phyloP scores from a whole-genome alignment of 2,888 invertebrate genomes.

The Ypsolopha scabrella region DNA sequence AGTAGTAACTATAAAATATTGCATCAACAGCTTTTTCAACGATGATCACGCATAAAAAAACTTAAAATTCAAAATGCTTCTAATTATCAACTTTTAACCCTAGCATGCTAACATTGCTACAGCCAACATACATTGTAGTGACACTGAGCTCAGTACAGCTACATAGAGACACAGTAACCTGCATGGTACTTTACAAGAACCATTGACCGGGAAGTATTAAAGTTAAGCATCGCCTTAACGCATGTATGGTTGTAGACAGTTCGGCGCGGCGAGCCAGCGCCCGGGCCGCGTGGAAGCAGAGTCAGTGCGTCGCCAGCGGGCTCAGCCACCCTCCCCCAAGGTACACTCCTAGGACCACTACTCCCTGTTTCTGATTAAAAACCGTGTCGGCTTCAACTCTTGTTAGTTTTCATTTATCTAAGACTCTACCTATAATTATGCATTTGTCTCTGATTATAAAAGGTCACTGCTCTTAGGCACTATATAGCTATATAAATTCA shows the following conservation, averaged over 20 bases:
- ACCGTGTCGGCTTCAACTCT: too few species aligned
- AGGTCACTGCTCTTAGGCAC: background rate
- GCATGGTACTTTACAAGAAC: too few species aligned
- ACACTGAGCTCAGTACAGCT: too few species aligned
- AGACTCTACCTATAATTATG: background rate
- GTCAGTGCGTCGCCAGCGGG: constrained; percentile 85
- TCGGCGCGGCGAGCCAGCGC: constrained; percentile 87
- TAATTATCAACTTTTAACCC: too few species aligned
- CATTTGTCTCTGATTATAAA: background rate
- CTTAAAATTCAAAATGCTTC: too few species aligned
- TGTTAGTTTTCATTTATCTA: background rate
- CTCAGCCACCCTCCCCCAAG: constrained; percentile 65
- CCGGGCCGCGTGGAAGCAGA: constrained; percentile 88
- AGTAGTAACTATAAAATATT: too few species aligned
- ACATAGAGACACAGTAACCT: too few species aligned
- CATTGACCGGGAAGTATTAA: background rate
- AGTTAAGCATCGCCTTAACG: constrained; percentile 66
- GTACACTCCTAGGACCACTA: constrained; percentile 17
- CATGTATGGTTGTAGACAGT: constrained; percentile 87
- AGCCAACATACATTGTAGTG: too few species aligned
- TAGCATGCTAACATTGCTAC: too few species aligned
- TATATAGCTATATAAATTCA: background rate
- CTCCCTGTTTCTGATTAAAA: background rate
- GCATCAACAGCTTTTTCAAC: too few species aligned
- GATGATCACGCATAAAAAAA: too few species aligned